Evolutionary conservation across 2,797 vertebrate species (phyloP), one percentile per base, ranked within the genome.

Genomic region (Peromyscus attwateri): DNA sequence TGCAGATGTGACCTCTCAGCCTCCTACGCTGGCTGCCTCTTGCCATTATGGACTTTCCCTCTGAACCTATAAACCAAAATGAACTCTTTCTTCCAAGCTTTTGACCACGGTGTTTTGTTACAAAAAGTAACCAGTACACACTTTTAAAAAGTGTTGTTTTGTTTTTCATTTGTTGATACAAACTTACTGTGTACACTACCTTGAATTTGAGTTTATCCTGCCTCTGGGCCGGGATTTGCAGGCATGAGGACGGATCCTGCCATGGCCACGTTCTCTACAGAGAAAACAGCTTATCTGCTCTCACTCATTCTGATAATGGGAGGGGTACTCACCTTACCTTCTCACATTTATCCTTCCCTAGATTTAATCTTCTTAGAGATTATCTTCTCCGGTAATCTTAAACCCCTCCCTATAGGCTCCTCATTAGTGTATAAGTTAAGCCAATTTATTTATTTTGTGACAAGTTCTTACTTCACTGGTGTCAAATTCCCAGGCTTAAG

Each of bases 341-440:
- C 73, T 91, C 76, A 57, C 16, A 34, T 68, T 87, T 82, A 60
- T 76, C 55, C 88, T 84, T 81, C 75, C 21, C n/a, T 87, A 43
- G 82, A 77, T 40, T 79, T 88, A 83, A 82, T 66, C 52, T 82
- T 79, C 87, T 95, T 37, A 91, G 88, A 91, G 60, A 49, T 95
- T 70, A 73, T 81, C 87, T 19, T 95, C 66, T 85, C 49, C 21
- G 16, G 21, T 87, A 60, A 71, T 57, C 31, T 92, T 88, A 80
- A 70, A 80, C 66, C 21, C 76, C 31, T 57, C 3, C 31, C 46
- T 49, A 16, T 14, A 94, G 55, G 89, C 55, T 79, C 55, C 94
- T 94, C 62, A 70, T 71, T 91, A 71, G 68, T 71, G 55, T 93
- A 82, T 82, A 71, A 82, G 57, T 85, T 85, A 71, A 89, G n/a